These are phyloP conservation scores for Spisula solida DNA, from an alignment of 2,888 invertebrate species.

Conservation along the genomic window DNA sequence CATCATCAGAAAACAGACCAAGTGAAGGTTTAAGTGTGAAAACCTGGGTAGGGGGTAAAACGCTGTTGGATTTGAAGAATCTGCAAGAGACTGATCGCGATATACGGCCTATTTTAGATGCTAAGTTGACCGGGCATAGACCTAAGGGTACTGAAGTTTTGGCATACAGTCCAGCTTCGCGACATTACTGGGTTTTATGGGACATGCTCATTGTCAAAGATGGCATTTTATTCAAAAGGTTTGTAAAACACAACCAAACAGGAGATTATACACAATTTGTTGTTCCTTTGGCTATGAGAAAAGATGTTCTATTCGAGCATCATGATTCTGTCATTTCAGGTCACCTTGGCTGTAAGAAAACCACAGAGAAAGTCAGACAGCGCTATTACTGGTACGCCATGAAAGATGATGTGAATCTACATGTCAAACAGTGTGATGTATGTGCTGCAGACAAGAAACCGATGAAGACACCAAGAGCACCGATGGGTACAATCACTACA, in stretches of 20 bases:
- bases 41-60: no score
- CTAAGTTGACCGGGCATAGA: no score
- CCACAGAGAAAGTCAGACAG: not conserved
- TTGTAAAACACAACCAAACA: not conserved
- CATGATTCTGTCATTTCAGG: constrained; percentile 13
- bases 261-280: not conserved
- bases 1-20: no score
- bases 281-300: not conserved
- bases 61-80: no score
- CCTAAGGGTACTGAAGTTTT: no score
- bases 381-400: constrained; percentile 30
- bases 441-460: constrained; percentile 39
- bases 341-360: constrained; percentile 37
- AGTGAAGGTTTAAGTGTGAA: no score
- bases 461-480: constrained; percentile 25
- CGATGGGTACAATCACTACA: constrained; percentile 23
- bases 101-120: no score
- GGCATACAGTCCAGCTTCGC: no score
- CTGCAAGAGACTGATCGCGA: no score
- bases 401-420: constrained; percentile 16
- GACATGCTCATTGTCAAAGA: no score
- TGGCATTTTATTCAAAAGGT: not conserved
- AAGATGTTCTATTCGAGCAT: not conserved
- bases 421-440: constrained; percentile 8
- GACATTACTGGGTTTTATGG: no score